Conservation (phyloP, 2,113 vertebrate species). For the Lophura nycthemera region DNA sequence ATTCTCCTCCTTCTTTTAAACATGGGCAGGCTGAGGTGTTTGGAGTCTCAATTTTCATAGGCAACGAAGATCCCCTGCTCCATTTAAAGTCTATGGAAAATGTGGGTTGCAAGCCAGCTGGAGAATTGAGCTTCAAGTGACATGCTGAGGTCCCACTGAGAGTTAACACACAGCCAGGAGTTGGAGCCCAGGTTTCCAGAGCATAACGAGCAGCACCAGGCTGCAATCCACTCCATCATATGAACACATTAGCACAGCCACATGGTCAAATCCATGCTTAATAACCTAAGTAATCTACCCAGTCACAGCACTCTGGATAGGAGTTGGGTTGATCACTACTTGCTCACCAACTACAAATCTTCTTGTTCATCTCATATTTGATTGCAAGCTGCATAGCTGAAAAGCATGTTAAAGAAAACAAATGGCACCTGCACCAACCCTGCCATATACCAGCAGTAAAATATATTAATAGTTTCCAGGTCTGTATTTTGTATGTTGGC, state of each 20-base stretch:
- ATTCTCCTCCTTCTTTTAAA: conserved; percentile 33
- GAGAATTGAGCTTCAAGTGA: conserved; percentile 18
- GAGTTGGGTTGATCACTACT: not conserved
- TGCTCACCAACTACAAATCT: not conserved
- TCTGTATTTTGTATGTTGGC: not conserved
- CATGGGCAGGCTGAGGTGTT: conserved; percentile 5
- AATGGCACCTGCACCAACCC: conserved; percentile 42
- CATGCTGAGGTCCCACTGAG: not conserved
- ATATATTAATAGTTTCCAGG: conserved; percentile 60
- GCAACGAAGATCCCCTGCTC: conserved; percentile 14
- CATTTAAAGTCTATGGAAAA: conserved; percentile 39
- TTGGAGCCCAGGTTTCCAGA: conserved; percentile 9
- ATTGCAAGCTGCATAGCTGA: not conserved
- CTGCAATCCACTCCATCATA: not conserved
- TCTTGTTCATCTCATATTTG: not conserved
- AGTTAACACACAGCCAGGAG: not conserved
- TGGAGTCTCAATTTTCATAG: conserved; percentile 46
- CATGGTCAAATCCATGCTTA: fast-evolving
- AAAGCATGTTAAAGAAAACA: conserved; percentile 44
- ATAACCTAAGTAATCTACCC: not conserved
- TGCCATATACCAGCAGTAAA: conserved; percentile 19
- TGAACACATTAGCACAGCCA: not conserved
- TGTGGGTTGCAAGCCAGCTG: not conserved
- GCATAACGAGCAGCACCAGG: not conserved
- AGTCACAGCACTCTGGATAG: fast-evolving